Evolutionary conservation across 2,888 invertebrate species (phyloP), one percentile per base, ranked within the genome.

Genomic region (Nemoura dubitans): DNA sequence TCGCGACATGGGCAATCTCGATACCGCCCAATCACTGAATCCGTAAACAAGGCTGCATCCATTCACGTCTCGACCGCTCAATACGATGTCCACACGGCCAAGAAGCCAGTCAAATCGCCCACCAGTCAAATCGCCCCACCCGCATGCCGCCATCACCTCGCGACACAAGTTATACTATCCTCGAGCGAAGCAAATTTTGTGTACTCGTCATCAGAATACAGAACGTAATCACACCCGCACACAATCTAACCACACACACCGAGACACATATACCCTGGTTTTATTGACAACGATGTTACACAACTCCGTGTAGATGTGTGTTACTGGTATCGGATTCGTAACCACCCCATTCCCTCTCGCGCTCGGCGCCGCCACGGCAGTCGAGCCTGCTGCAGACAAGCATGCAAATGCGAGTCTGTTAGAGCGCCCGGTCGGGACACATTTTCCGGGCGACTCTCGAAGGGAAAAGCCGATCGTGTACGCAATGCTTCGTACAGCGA

Each of bases 211-310:
- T 59, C 59, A 59, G 59, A 59, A 59, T 21, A 59, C 59, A 16
- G 59, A 21, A 59, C 59, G 59, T 59, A 59, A 59, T 59, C 59
- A 59, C 59, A 59, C 21, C 6, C 3, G 59, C 59, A 59, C 21
- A 59, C 59, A 59, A 59, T 59, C 59, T 59, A 59, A 59, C 59
- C 59, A 59, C 59, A 59, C 59, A 59, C 59, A 59, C 59, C 59
- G 59, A 59, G 59, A 59, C 59, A 21, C 59, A 21, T 21, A 59
- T 59, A 59, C 59, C 59, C 59, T 21, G 14, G 59, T 59, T 59
- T 59, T 59, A 59, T 59, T 59, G 59, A 59, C 59, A 59, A 59
- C 59, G 59, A 10, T 59, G 59, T 1, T 59, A 14, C 59, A 21
- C 36, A 36, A 10, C 3, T 36, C 59, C 21, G 16, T 59, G 59